Evolutionary conservation across 2,888 invertebrate genomes (phyloP).

Genomic region (Timema cristinae): DNA sequence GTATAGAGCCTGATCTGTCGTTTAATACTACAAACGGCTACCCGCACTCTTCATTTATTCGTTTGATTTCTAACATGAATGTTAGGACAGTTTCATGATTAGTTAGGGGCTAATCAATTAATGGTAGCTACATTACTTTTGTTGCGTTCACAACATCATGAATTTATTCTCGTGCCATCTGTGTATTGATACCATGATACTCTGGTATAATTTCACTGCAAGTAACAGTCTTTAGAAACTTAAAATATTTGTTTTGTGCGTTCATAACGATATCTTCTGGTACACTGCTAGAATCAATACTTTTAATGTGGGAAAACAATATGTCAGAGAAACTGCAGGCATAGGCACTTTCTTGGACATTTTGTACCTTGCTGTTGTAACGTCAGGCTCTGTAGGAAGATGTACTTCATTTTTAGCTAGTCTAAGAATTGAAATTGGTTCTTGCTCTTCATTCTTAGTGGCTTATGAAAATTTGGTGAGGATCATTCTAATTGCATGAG

Average conservation of each 20-base stretch:
- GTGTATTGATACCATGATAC: neutral
- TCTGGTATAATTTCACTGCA: neutral
- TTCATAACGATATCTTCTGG: neutral
- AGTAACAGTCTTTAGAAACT: neutral
- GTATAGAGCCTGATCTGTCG: conserved; percentile 3
- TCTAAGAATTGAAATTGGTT: neutral
- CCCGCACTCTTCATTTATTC: too few species aligned
- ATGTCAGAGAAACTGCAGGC: neutral
- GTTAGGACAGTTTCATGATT: neutral
- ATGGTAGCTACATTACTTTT: neutral
- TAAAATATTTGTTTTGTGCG: neutral
- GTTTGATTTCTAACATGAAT: neutral
- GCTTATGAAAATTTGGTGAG: neutral
- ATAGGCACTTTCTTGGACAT: neutral
- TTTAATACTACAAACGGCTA: neutral
- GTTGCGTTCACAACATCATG: neutral
- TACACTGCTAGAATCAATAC: neutral
- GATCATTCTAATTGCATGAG: neutral
- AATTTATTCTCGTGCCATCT: neutral
- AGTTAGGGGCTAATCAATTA: neutral
- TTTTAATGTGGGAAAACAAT: neutral
- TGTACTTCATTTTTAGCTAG: neutral
- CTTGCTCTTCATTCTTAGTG: neutral
- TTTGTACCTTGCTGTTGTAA: neutral
- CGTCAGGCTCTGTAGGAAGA: conserved; percentile 1